These are phyloP conservation scores for Chaenogobius annularis DNA, from an alignment of 2,113 vertebrate species.

Conservation along the genomic window DNA sequence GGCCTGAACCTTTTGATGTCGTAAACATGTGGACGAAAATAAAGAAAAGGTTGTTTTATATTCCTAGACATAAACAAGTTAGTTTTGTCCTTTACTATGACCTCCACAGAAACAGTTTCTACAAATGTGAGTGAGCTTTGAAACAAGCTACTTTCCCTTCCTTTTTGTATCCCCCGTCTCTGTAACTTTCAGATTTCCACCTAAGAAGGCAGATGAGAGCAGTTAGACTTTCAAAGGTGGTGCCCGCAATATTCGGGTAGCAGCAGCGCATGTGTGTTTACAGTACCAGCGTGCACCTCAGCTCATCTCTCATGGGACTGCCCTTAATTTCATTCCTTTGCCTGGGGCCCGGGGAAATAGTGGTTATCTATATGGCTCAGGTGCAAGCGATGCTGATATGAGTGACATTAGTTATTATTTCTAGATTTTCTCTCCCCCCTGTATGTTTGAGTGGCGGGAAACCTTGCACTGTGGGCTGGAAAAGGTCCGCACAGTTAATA, in stretches of 20 bases:
- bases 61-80: neutral
- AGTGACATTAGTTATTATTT: constrained; percentile 72
- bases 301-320: constrained; percentile 28
- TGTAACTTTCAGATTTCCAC: constrained; percentile 28
- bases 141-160: neutral
- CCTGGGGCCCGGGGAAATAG: constrained; percentile 43
- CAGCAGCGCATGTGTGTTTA: constrained; percentile 18
- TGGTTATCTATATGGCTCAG: constrained; percentile 77
- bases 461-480: constrained; percentile 62
- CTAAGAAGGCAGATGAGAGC: constrained; percentile 27
- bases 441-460: constrained; percentile 54
- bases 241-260: constrained; percentile 10
- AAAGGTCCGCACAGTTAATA: constrained; percentile 53
- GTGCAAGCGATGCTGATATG: constrained; percentile 65
- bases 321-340: constrained; percentile 63
- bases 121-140: neutral
- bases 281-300: constrained; percentile 24
- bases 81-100: neutral
- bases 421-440: constrained; percentile 31
- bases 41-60: neutral
- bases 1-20: neutral
- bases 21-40: neutral
- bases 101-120: neutral
- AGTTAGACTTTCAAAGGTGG: constrained; percentile 28
- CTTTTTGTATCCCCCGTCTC: constrained; percentile 22